Percentiles rank a stretch among this genome's conserved stretches.
Evolutionary conservation across 2,113 vertebrate species (phyloP).

Genomic region (Phyllostomus hastatus): DNA sequence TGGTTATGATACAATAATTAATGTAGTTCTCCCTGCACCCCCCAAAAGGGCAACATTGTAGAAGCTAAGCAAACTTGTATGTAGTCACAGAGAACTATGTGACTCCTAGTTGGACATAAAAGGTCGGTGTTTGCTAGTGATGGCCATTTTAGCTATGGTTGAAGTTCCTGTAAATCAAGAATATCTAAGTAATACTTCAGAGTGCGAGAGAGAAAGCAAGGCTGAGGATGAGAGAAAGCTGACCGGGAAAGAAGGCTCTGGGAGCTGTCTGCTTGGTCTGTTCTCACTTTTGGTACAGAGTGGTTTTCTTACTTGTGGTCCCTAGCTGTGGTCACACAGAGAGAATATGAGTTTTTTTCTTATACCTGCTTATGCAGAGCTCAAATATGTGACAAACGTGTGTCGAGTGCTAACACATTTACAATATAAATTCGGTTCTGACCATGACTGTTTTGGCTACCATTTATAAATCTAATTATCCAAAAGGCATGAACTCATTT

Average conservation of each 20-base stretch:
- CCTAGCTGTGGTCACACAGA: background rate
- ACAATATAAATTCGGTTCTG: background rate
- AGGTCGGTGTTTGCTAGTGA: background rate
- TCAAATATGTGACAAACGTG: background rate
- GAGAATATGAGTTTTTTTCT: background rate
- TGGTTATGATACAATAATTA: background rate
- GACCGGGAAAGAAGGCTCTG: background rate
- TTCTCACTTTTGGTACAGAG: background rate
- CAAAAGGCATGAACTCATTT: constrained; percentile 27
- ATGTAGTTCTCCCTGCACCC: background rate
- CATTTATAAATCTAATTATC: constrained; percentile 21
- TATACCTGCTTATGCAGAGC: background rate
- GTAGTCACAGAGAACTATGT: background rate
- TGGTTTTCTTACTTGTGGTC: background rate
- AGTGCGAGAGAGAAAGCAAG: background rate
- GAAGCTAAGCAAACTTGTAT: background rate
- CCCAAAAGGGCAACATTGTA: background rate
- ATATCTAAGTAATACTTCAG: background rate
- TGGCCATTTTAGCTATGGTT: background rate
- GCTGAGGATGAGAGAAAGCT: background rate
- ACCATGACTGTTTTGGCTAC: constrained; percentile 1
- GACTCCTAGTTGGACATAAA: background rate
- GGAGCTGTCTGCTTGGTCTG: background rate
- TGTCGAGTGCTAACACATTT: background rate
- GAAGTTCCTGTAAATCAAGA: background rate